Conservation (phyloP, 2,113 vertebrate species). For the Ascaphus truei region DNA sequence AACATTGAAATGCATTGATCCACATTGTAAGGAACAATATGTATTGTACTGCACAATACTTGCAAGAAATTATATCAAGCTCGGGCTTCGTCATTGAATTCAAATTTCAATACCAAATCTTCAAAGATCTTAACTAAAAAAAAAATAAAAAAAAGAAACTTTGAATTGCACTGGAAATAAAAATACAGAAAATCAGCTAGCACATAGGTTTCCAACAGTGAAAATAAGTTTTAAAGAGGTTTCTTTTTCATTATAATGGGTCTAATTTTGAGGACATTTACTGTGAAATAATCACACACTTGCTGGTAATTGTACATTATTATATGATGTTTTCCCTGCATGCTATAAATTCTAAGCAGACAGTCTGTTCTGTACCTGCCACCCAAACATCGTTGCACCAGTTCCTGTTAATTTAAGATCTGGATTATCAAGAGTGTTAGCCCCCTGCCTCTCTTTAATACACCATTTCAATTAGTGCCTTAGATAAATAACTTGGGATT, state of each 20-base stretch:
- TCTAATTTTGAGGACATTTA: constrained; percentile 34
- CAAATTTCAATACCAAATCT: constrained; percentile 37
- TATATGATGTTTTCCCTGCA: constrained; percentile 35
- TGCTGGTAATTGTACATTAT: constrained; percentile 37
- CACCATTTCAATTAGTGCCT: not conserved
- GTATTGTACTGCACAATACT: not conserved
- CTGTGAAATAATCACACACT: constrained; percentile 35
- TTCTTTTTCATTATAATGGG: constrained; percentile 35
- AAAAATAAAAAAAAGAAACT: constrained; percentile 37
- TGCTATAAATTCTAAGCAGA: constrained; percentile 28
- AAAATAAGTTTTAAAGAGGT: constrained; percentile 36
- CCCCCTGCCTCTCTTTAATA: not conserved
- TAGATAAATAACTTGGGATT: constrained; percentile 15
- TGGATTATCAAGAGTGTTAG: constrained; percentile 18
- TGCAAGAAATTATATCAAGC: constrained; percentile 17
- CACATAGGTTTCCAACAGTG: constrained; percentile 31
- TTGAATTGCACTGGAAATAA: constrained; percentile 48
- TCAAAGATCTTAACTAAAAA: constrained; percentile 32
- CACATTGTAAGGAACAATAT: constrained; percentile 9
- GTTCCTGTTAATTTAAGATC: constrained; percentile 10
- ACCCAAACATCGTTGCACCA: not conserved
- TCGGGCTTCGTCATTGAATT: constrained; percentile 18
- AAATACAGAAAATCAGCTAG: constrained; percentile 22
- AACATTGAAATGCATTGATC: not conserved
- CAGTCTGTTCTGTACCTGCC: not conserved